Evolutionary conservation across 2,113 vertebrate genomes (phyloP).

Genomic region (Grammomys surdaster): DNA sequence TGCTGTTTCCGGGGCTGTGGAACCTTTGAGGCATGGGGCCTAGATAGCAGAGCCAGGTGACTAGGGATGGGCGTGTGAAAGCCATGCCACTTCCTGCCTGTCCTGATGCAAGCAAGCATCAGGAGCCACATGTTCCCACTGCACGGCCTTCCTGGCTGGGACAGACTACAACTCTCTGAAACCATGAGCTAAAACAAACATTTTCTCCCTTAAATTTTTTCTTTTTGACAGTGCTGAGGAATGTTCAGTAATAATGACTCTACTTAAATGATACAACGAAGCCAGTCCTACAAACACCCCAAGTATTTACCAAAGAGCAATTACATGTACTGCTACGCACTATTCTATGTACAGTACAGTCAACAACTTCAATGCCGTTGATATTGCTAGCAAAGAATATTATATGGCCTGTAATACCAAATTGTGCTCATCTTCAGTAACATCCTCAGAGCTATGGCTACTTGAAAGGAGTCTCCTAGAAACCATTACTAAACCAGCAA

Average conservation of each 20-base stretch:
- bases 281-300: not conserved
- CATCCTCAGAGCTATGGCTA: not conserved
- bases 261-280: conserved; percentile 5
- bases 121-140: not conserved
- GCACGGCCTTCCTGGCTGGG: not conserved
- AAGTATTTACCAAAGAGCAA: conserved; percentile 12
- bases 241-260: not conserved
- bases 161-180: not conserved
- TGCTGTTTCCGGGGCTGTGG: not conserved
- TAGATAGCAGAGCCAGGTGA: not conserved
- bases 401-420: conserved; percentile 24
- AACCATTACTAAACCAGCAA: conserved; percentile 24
- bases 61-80: not conserved
- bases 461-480: not conserved
- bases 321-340: not conserved
- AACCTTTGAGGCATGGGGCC: not conserved
- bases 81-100: not conserved
- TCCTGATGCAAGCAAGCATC: too few relatives aligned
- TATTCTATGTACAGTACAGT: not conserved
- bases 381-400: not conserved
- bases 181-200: not conserved
- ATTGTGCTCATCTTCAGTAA: conserved; percentile 20
- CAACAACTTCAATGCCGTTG: not conserved
- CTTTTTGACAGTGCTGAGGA: not conserved
- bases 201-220: not conserved